These are phyloP conservation scores for Philypnodon macrostomus DNA, from an alignment of 2,797 vertebrate species.

Conservation along the genomic window DNA sequence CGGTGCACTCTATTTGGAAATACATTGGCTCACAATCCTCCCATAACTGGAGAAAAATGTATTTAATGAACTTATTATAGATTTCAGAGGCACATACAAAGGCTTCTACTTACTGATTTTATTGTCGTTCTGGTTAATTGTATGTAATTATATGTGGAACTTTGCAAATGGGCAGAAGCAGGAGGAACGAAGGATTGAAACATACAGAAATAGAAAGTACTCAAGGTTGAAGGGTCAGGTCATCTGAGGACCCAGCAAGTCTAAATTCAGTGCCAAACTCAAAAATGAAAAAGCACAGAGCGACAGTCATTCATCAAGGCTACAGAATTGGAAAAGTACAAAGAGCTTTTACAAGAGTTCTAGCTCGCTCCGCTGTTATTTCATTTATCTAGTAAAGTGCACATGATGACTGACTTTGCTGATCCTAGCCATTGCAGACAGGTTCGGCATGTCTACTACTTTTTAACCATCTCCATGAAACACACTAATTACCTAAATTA, in stretches of 20 bases:
- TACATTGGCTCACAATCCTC: slow-evolving; percentile 31
- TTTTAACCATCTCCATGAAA: slow-evolving; percentile 64
- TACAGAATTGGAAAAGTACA: slow-evolving; percentile 29
- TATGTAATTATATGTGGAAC: slow-evolving; percentile 65
- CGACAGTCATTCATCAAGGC: slow-evolving; percentile 21
- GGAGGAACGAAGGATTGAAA: slow-evolving; percentile 23
- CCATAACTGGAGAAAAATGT: slow-evolving; percentile 28
- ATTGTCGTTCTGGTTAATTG: slow-evolving; percentile 49
- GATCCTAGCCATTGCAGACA: slow-evolving; percentile 33
- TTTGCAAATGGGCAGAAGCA: slow-evolving; percentile 24
- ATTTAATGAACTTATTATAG: slow-evolving; percentile 43
- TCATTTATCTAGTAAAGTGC: slow-evolving; percentile 41
- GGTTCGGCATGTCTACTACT: slow-evolving; percentile 37
- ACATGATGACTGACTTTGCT: slow-evolving; percentile 37
- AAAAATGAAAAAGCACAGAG: slow-evolving; percentile 8
- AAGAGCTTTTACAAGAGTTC: slow-evolving; percentile 22
- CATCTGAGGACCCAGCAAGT: slow-evolving; percentile 17
- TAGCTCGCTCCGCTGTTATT: slow-evolving; percentile 23
- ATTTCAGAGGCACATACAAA: slow-evolving; percentile 23
- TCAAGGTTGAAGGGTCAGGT: slow-evolving; percentile 32
- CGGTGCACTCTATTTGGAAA: slow-evolving; percentile 49
- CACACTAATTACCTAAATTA: slow-evolving; percentile 66
- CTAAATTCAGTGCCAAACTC: slow-evolving; percentile 12
- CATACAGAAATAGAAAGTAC: slow-evolving; percentile 14
- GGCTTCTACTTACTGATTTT: slow-evolving; percentile 25